These are phyloP conservation scores for Phengaris arion DNA, from an alignment of 2,888 invertebrate species.

Conservation along the genomic window DNA sequence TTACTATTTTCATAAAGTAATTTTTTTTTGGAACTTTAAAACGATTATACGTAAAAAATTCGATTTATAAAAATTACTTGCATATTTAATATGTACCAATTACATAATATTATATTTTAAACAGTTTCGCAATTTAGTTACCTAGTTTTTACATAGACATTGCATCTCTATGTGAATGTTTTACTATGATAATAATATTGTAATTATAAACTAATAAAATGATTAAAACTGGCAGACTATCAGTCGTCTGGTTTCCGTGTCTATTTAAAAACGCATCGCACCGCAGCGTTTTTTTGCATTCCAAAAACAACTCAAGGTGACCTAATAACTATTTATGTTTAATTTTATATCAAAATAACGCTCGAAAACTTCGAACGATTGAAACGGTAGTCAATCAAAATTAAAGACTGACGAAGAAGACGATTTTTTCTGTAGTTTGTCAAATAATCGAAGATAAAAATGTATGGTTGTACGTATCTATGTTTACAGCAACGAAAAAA, in stretches of 20 bases:
- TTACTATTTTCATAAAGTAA: too few relatives aligned
- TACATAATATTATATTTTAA: too few relatives aligned
- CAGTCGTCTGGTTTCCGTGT: background rate
- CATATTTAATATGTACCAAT: too few relatives aligned
- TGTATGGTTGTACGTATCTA: background rate
- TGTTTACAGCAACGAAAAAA: too few relatives aligned
- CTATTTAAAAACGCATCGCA: constrained; percentile 20
- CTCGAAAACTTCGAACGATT: background rate
- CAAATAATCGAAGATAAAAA: background rate
- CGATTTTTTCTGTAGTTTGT: background rate
- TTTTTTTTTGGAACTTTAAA: too few relatives aligned
- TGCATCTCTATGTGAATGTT: too few relatives aligned
- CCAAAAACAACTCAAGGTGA: constrained; percentile 17
- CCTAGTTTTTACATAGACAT: too few relatives aligned
- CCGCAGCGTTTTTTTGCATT: constrained; percentile 8
- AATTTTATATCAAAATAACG: constrained; percentile 3
- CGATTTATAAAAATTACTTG: too few relatives aligned
- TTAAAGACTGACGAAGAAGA: background rate
- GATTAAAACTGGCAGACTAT: background rate
- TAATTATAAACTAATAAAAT: too few relatives aligned
- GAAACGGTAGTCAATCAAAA: background rate
- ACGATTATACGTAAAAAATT: too few relatives aligned
- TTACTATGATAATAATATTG: too few relatives aligned
- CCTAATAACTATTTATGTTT: constrained; percentile 17
- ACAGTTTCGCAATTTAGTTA: too few relatives aligned